A percentile compares a stretch with the other conserved stretches of the same genome.
These are phyloP conservation scores for Micromussa lordhowensis DNA, from an alignment of 92 coral and sea anemone genomes.

Conservation along the genomic window DNA sequence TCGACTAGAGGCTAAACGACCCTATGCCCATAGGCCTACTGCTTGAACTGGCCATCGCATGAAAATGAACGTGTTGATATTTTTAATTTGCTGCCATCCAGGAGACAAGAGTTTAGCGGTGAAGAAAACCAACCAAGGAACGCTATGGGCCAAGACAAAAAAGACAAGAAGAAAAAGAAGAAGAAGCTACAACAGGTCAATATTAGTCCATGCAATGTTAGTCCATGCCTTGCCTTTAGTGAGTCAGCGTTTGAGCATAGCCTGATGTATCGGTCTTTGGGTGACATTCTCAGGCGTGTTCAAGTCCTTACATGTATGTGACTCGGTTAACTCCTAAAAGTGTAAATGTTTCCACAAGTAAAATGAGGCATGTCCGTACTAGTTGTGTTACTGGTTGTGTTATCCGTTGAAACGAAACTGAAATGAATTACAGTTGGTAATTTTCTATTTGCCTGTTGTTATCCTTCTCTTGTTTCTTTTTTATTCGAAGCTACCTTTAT, in stretches of 20 bases:
- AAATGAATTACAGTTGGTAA: no score
- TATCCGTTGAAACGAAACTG: no score
- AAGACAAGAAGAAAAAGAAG: conserved; percentile 86
- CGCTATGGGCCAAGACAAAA: conserved; percentile 49
- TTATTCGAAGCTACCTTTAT: background rate
- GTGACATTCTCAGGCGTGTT: background rate
- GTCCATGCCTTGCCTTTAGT: no score
- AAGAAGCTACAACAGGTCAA: conserved; percentile 64
- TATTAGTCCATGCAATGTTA: background rate
- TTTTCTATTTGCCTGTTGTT: background rate
- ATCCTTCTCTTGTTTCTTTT: background rate
- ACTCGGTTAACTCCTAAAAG: no score
- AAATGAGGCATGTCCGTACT: no score
- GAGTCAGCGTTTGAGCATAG: background rate
- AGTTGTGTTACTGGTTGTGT: no score
- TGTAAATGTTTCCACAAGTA: no score
- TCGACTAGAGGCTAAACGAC: no score
- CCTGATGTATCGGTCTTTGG: background rate
- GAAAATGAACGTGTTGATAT: background rate
- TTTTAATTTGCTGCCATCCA: background rate
- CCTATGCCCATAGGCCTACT: background rate
- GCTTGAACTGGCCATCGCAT: background rate
- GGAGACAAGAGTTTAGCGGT: conserved; percentile 77
- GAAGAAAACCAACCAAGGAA: conserved; percentile 75
- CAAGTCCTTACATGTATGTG: no score